phyloP scores from a whole-genome alignment of 2,888 invertebrate genomes.

The Furcula furcula region DNA sequence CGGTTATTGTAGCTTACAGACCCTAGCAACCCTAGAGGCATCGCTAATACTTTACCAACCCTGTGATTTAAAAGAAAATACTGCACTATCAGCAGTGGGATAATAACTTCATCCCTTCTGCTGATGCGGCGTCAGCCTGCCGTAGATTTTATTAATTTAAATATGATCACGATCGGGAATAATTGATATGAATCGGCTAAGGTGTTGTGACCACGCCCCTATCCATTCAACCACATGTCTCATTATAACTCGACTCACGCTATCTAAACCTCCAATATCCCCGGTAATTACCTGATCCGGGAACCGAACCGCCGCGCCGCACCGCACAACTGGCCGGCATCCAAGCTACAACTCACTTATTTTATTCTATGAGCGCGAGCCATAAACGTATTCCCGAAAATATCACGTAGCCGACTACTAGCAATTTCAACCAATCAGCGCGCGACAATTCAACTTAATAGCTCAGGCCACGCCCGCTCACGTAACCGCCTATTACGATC shows the following conservation, averaged over 20 bases:
- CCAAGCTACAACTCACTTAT: slow-evolving; percentile 78
- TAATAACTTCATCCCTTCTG: no score
- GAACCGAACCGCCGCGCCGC: slow-evolving; percentile 66
- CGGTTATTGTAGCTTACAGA: no score
- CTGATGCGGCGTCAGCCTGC: no score
- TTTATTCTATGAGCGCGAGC: slow-evolving; percentile 78
- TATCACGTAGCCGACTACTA: slow-evolving; percentile 80
- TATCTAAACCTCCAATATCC: slow-evolving; percentile 11
- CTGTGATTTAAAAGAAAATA: no score
- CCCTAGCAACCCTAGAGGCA: no score
- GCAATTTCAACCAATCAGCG: slow-evolving; percentile 81
- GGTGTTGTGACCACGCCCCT: slow-evolving; percentile 20
- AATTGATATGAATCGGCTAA: no score
- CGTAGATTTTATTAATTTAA: no score
- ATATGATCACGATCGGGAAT: no score
- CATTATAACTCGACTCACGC: slow-evolving; percentile 15
- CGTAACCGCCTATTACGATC: slow-evolving; percentile 82
- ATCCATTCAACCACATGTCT: slow-evolving; percentile 19
- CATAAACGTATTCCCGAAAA: slow-evolving; percentile 81
- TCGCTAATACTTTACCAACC: no score
- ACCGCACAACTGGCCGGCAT: slow-evolving; percentile 68
- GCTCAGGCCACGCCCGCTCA: slow-evolving; percentile 79
- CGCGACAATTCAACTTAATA: slow-evolving; percentile 81
- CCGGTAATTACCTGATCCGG: slow-evolving; percentile 34
- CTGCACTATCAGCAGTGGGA: no score